A percentile compares a stretch with the other conserved stretches of the same genome.
phyloP scores from a whole-genome alignment of 2,113 vertebrate genomes.

The Dissostichus mawsoni region DNA sequence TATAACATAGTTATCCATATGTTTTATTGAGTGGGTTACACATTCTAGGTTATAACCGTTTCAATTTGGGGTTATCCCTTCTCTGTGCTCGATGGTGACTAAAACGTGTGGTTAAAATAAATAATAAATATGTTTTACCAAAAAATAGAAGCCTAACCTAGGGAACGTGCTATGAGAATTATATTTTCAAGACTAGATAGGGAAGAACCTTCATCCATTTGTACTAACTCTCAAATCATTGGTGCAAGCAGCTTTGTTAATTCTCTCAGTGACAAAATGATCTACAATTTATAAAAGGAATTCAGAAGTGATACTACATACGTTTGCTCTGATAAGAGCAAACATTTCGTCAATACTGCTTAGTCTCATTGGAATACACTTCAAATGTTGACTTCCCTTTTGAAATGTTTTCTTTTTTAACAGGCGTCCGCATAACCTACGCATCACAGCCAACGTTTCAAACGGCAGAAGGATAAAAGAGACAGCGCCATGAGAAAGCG shows the following conservation, averaged over 20 bases:
- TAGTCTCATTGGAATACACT: constrained; percentile 8
- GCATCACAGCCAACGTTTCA: too few relatives aligned
- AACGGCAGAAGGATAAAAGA: too few relatives aligned
- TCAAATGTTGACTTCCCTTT: constrained; percentile 5
- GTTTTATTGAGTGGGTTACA: not conserved
- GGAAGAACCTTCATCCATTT: not conserved
- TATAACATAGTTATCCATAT: constrained; percentile 3
- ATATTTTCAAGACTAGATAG: not conserved
- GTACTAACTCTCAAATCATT: not conserved
- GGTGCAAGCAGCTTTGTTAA: constrained; percentile 8
- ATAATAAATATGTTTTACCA: too few relatives aligned
- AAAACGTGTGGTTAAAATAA: too few relatives aligned
- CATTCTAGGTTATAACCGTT: not conserved
- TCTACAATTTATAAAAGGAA: not conserved
- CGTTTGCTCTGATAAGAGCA: not conserved
- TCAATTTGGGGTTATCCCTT: not conserved
- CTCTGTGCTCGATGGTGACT: not conserved
- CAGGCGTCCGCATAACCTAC: too few relatives aligned
- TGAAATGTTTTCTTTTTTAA: too few relatives aligned
- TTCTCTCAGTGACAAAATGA: not conserved
- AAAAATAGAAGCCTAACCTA: too few relatives aligned
- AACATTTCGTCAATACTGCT: constrained; percentile 5
- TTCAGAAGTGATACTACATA: not conserved
- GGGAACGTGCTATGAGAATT: constrained; percentile 1
- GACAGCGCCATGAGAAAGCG: too few relatives aligned